A percentile compares a stretch with the other conserved stretches of the same genome.
These are phyloP conservation scores for Rhamnusium bicolor DNA, from an alignment of 2,888 invertebrate genomes.

Conservation along the genomic window DNA sequence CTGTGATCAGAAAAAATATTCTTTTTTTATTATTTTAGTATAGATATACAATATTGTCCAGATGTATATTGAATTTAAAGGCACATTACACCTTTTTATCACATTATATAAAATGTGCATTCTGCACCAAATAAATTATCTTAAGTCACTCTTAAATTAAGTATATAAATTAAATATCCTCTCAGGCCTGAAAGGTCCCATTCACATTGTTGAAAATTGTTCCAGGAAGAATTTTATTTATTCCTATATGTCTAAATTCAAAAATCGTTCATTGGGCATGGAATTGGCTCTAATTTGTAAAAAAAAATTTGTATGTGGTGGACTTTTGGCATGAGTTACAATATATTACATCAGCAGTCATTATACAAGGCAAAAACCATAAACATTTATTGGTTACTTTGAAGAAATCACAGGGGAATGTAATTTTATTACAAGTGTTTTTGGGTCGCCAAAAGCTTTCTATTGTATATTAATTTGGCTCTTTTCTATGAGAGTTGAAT, in stretches of 20 bases:
- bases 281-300: no score
- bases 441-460: not conserved
- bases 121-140: slow-evolving; percentile 45
- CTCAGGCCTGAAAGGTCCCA: not conserved
- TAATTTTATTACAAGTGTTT: not conserved
- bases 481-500: not conserved
- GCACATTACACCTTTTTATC: slow-evolving; percentile 48
- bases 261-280: no score
- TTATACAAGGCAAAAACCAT: no score
- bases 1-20: slow-evolving; percentile 40
- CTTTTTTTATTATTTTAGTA: slow-evolving; percentile 22
- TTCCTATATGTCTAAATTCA: no score
- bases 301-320: no score
- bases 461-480: slow-evolving; percentile 9
- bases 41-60: slow-evolving; percentile 41
- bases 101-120: slow-evolving; percentile 46
- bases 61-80: slow-evolving; percentile 39
- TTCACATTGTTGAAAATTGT: no score
- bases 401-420: slow-evolving; percentile 12
- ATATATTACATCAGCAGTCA: no score
- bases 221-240: no score
- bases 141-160: slow-evolving; percentile 37
- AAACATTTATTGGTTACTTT: no score
- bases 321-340: no score
- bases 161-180: slow-evolving; percentile 17